Evolutionary conservation across 2,797 vertebrate genomes (phyloP).

Genomic region (Enteromius mattozi): DNA sequence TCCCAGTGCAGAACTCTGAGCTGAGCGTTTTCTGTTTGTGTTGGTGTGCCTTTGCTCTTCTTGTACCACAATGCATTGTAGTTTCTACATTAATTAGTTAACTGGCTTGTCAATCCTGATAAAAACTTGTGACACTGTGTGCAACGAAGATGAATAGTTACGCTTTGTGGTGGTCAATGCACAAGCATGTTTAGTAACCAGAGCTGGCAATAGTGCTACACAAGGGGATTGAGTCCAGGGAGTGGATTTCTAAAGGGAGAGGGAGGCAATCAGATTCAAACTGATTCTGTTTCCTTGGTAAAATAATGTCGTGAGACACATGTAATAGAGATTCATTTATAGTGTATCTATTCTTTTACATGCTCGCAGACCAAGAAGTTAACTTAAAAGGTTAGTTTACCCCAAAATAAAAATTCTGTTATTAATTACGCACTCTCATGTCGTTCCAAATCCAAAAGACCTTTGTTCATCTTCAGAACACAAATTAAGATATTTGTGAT

Average conservation of each 20-base stretch:
- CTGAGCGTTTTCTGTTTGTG: slow-evolving; percentile 30
- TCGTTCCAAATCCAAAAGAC: too few relatives aligned
- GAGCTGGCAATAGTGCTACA: background rate
- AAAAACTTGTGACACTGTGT: background rate
- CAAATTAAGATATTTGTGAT: too few relatives aligned
- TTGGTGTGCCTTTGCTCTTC: slow-evolving; percentile 21
- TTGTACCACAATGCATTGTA: background rate
- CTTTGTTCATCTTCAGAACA: too few relatives aligned
- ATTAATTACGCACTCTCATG: too few relatives aligned
- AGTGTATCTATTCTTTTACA: background rate
- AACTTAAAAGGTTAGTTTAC: too few relatives aligned
- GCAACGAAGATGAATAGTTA: background rate
- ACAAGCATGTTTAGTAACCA: background rate
- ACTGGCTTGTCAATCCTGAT: slow-evolving; percentile 1
- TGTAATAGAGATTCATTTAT: background rate
- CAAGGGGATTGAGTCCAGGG: background rate
- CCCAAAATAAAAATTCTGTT: too few relatives aligned
- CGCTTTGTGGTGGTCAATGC: background rate
- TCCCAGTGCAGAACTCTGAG: slow-evolving; percentile 10
- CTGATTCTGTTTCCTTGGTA: background rate
- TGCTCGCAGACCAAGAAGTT: background rate
- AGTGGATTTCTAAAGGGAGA: background rate
- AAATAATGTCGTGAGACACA: background rate
- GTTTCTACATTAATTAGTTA: background rate
- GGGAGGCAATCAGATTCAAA: background rate